phyloP scores from a whole-genome alignment of 92 coral and sea anemone genomes.

The Blastomussa wellsi region DNA sequence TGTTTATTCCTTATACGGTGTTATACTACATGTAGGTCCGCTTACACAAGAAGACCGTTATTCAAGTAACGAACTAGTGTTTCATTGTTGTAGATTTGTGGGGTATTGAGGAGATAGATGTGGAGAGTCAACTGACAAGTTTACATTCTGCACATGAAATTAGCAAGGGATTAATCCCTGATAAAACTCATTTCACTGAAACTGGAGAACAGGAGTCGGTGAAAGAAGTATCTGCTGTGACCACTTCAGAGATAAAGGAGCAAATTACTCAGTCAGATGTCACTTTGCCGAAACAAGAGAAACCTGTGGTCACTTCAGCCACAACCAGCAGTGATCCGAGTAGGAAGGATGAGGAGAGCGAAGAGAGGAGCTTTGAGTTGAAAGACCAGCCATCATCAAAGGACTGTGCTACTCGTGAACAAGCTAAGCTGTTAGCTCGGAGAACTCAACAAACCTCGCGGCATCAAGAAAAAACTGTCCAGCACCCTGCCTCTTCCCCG shows the following conservation, averaged over 20 bases:
- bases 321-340: too few species aligned
- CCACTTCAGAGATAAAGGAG: background rate
- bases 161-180: background rate
- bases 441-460: background rate
- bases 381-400: background rate
- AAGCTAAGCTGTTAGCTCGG: background rate
- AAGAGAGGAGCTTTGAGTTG: background rate
- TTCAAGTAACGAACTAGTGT: background rate
- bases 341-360: background rate
- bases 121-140: background rate
- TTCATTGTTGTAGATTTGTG: slow-evolving; percentile 18
- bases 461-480: background rate
- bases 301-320: background rate
- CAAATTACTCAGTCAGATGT: background rate
- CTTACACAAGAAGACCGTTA: background rate
- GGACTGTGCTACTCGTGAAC: background rate
- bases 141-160: background rate
- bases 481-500: background rate
- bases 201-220: background rate
- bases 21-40: background rate
- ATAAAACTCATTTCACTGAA: background rate
- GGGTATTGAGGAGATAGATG: slow-evolving; percentile 25
- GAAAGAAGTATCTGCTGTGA: background rate
- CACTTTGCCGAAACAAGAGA: background rate
- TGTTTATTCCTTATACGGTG: background rate